phyloP scores from a whole-genome alignment of 1,140 invertebrate genomes.

The Nasonia giraulti region DNA sequence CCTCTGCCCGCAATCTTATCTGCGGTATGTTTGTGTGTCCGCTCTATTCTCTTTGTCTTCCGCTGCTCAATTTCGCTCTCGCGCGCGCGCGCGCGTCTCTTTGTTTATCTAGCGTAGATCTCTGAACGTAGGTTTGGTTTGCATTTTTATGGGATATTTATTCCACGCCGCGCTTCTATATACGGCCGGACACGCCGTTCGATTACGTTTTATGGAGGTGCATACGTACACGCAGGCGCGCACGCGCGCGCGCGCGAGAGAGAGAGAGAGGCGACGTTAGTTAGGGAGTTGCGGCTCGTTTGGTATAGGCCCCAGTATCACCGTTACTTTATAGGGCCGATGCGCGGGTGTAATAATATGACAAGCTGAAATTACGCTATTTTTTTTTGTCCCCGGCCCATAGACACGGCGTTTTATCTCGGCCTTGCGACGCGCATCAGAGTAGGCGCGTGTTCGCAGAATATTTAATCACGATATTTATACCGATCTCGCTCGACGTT shows the following conservation, averaged over 20 bases:
- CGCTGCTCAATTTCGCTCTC: conserved; percentile 49
- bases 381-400: not conserved
- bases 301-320: not conserved
- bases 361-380: not conserved
- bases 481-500: too few relatives aligned
- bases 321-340: not conserved
- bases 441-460: not conserved
- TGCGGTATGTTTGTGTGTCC: not conserved
- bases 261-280: not conserved
- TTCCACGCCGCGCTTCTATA: not conserved
- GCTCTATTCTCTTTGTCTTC: conserved; percentile 37
- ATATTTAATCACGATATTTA: not conserved
- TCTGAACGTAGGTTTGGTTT: not conserved
- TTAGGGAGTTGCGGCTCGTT: conserved; percentile 5
- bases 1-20: conserved; percentile 64
- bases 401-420: not conserved
- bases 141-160: conserved; percentile 22
- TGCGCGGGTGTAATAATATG: not conserved
- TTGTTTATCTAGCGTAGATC: conserved; percentile 11
- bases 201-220: conserved; percentile 6
- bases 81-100: not conserved
- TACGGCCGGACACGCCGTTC: not conserved
- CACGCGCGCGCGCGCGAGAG: not conserved
- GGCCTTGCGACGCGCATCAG: too few relatives aligned
- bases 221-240: not conserved